Base-by-base conservation (phyloP, 2,797 vertebrate genomes). In the Chelonia mydas region DNA sequence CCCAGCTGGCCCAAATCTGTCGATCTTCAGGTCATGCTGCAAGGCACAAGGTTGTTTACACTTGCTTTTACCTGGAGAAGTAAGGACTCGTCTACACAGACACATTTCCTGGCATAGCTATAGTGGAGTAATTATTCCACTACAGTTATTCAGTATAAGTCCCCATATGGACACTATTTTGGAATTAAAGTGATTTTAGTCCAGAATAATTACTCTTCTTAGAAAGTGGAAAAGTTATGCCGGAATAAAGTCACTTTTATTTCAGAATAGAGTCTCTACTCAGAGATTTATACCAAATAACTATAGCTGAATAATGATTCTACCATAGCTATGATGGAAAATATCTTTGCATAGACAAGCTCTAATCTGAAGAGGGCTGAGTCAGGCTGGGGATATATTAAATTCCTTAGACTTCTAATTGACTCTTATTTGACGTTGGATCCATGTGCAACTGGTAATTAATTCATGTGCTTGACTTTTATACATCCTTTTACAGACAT, bases 371-470 rank as follows among this genome's bases (percentile, higher is more conserved):
- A 10, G 2, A 77, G 17, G 33, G 3, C 27, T 96, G 61, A 92
- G 55, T 92, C 59, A 90, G 59, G 87, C 23, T 27, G 15, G 37
- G 77, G 21, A 13, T 57, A 88, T 92, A 45, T 93, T 81, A 92
- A 83, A 61, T 89, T 89, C 55, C 68, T 95, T 84, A 89, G 76
- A 88, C 55, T 95, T 92, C 47, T 92, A 61, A 93, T 92, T 81
- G 57, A 93, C 77, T 57, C 76, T 81, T 95, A 53, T 53, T 53
- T 93, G 31, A 17, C 55, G 96, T 92, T 76, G 90, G 85, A 92
- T 83, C 53, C 27, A 28, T 57, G 61, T 61, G 17, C 93, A 90
- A 4, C 23, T 81, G 83, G 81, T 93, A 96, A 80, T 90, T 83
- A 72, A 27, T 0, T 0, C 0, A 0, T n/a, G 13, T 11, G 47